These are phyloP conservation scores for Drosophila ustulata DNA, from an alignment of 2,888 invertebrate species.

Conservation along the genomic window DNA sequence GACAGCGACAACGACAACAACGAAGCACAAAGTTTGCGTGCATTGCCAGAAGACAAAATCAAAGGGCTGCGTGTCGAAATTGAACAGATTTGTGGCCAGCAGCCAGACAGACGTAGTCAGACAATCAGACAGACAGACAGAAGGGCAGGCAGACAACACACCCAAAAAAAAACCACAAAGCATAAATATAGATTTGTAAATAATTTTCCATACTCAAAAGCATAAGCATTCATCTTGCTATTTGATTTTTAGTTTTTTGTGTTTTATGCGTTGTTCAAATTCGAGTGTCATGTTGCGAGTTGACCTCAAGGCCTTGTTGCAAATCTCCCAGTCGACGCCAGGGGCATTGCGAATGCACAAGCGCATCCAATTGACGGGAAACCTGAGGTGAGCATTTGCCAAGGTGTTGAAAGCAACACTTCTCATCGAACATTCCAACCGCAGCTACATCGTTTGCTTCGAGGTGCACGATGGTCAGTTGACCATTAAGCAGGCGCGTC, in stretches of 20 bases:
- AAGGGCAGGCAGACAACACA: slow-evolving; percentile 14
- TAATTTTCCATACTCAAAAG: slow-evolving; percentile 2
- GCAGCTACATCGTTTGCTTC: slow-evolving; percentile 50
- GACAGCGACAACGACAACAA: slow-evolving; percentile 20
- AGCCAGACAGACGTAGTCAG: slow-evolving; percentile 13
- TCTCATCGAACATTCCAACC: too few species aligned
- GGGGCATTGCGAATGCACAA: slow-evolving; percentile 21
- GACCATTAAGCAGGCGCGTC: slow-evolving; percentile 24
- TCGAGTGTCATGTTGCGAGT: slow-evolving; percentile 32
- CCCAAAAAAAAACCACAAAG: background rate
- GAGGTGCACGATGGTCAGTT: slow-evolving; percentile 31
- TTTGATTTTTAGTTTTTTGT: background rate
- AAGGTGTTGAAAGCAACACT: background rate
- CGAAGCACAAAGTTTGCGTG: slow-evolving; percentile 59
- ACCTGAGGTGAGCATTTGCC: slow-evolving; percentile 40
- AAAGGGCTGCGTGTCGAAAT: slow-evolving; percentile 71
- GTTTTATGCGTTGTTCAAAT: slow-evolving; percentile 42
- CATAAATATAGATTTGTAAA: slow-evolving; percentile 1
- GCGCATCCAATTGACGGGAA: slow-evolving; percentile 32
- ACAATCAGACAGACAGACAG: slow-evolving; percentile 20
- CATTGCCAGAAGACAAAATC: slow-evolving; percentile 53
- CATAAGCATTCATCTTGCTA: slow-evolving; percentile 1
- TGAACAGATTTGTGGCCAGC: slow-evolving; percentile 54
- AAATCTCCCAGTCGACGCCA: slow-evolving; percentile 22
- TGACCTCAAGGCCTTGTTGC: slow-evolving; percentile 48